These are phyloP conservation scores for Falco columbarius DNA, from an alignment of 2,797 vertebrate species.

Conservation along the genomic window DNA sequence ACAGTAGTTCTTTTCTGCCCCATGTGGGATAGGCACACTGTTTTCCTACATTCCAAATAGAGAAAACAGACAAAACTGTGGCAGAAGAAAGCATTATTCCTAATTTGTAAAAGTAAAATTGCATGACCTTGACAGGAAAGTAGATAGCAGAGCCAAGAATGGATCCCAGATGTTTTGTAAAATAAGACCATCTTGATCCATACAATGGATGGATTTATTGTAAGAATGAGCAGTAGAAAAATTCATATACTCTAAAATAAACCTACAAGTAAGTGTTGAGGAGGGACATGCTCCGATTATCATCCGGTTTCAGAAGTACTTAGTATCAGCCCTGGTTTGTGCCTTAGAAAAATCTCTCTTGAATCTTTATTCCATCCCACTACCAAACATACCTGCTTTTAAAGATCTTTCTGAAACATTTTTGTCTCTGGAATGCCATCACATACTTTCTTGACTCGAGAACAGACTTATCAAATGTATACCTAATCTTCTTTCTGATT, in stretches of 20 bases:
- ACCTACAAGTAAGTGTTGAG: neutral
- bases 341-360: neutral
- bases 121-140: constrained; percentile 20
- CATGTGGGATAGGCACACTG: neutral
- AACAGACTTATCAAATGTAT: neutral
- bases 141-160: constrained; percentile 12
- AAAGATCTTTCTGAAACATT: neutral
- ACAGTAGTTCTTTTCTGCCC: neutral
- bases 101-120: constrained; percentile 45
- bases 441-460: neutral
- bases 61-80: constrained; percentile 35
- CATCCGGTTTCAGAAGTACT: neutral
- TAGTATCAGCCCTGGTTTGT: neutral
- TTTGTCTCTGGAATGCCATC: neutral
- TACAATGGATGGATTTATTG: neutral
- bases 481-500: neutral
- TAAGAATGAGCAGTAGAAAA: neutral
- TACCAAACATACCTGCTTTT: neutral
- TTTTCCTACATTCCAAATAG: neutral
- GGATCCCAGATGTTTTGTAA: constrained; percentile 42
- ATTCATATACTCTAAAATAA: neutral
- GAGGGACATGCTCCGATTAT: neutral
- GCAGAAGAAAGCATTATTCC: constrained; percentile 28
- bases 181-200: constrained; percentile 4
- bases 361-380: neutral